A percentile compares a stretch with the other conserved stretches of the same genome.
phyloP scores from a whole-genome alignment of 92 coral and sea anemone genomes.

The Pocillopora meandrina region DNA sequence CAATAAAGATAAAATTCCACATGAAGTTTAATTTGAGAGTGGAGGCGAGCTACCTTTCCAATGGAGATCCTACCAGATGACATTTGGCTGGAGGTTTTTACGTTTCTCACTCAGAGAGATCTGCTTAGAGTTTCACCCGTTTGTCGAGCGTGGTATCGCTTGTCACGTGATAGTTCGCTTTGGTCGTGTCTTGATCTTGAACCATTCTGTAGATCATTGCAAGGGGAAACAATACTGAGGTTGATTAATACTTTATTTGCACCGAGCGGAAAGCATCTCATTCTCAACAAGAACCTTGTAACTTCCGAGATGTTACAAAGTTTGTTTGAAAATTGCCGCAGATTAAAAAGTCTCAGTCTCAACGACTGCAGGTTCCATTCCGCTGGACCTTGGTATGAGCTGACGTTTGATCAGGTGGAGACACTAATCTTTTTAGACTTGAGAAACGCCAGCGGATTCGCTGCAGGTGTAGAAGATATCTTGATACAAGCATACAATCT shows the following conservation, averaged over 20 bases:
- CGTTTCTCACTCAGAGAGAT: conserved; percentile 48
- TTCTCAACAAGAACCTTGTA: conserved; percentile 43
- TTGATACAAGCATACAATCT: conserved; percentile 41
- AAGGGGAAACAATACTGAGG: conserved; percentile 30
- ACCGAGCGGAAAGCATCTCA: conserved; percentile 65
- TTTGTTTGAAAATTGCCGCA: conserved; percentile 44
- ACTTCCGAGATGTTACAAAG: conserved; percentile 44
- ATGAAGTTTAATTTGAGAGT: neutral
- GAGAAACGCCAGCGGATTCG: conserved; percentile 63
- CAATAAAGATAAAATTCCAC: neutral
- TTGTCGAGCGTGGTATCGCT: conserved; percentile 66
- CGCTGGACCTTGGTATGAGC: conserved; percentile 39
- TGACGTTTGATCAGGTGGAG: conserved; percentile 16
- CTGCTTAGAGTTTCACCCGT: conserved; percentile 56
- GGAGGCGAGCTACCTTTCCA: too few species aligned
- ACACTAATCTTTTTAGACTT: conserved; percentile 51
- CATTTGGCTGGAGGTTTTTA: conserved; percentile 59
- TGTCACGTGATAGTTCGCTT: conserved; percentile 68
- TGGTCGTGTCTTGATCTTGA: conserved; percentile 70
- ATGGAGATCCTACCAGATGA: conserved; percentile 64
- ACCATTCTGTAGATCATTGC: conserved; percentile 33
- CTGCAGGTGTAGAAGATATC: conserved; percentile 55
- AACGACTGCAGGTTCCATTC: conserved; percentile 59
- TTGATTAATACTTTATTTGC: conserved; percentile 54
- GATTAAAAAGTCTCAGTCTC: conserved; percentile 56